These are phyloP conservation scores for Diaprepes abbreviatus DNA, from an alignment of 2,888 invertebrate species.

Conservation along the genomic window DNA sequence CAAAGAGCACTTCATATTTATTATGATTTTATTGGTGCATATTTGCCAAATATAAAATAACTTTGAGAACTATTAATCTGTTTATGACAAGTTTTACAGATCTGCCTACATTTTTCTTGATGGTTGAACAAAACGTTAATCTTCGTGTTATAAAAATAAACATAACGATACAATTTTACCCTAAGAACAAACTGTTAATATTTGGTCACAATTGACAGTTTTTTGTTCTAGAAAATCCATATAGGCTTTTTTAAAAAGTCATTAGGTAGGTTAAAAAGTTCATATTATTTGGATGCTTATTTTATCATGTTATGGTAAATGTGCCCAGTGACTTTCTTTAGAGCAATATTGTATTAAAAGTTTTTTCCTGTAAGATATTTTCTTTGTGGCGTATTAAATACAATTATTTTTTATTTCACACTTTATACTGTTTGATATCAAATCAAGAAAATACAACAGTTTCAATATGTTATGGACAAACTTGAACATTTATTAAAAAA, in stretches of 20 bases:
- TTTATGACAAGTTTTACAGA: too few relatives aligned
- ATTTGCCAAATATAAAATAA: neutral
- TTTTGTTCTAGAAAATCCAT: too few relatives aligned
- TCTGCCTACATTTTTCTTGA: too few relatives aligned
- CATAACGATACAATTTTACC: too few relatives aligned
- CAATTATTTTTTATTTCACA: neutral
- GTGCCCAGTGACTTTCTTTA: neutral
- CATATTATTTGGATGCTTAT: neutral
- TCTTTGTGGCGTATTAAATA: neutral
- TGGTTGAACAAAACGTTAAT: too few relatives aligned
- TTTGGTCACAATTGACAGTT: too few relatives aligned
- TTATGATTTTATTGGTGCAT: constrained; percentile 10
- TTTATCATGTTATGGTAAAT: neutral
- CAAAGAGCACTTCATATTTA: constrained; percentile 21
- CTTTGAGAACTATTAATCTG: too few relatives aligned
- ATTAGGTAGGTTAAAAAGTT: too few relatives aligned
- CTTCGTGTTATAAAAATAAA: too few relatives aligned
- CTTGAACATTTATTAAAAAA: neutral
- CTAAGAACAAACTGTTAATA: too few relatives aligned
- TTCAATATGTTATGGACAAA: neutral
- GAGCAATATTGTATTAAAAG: constrained; percentile 8
- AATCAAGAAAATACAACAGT: constrained; percentile 1
- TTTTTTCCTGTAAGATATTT: neutral
- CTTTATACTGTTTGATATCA: constrained; percentile 15
- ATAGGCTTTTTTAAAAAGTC: too few relatives aligned